phyloP scores from a whole-genome alignment of 1,140 invertebrate species.

The Nasonia giraulti region DNA sequence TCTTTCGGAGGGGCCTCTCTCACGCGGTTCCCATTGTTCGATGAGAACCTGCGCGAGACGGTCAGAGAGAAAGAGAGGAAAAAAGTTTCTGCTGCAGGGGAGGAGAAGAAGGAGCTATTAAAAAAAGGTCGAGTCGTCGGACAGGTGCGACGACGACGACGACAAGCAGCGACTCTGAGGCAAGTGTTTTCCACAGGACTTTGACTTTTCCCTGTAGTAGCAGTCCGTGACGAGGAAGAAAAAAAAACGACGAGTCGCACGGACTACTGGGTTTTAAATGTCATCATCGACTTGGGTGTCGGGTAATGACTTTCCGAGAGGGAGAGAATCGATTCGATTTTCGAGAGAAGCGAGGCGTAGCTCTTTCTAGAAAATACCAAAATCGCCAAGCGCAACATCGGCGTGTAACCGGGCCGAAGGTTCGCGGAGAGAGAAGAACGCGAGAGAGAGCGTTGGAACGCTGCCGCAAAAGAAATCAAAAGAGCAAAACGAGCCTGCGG shows the following conservation, averaged over 20 bases:
- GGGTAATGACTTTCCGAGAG: too few species aligned
- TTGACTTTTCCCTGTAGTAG: slow-evolving; percentile 4
- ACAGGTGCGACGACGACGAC: slow-evolving; percentile 25
- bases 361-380: slow-evolving; percentile 1
- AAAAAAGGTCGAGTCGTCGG: slow-evolving; percentile 16
- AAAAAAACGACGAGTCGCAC: background rate
- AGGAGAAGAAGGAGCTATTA: slow-evolving; percentile 16
- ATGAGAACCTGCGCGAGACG: background rate
- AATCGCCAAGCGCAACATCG: background rate
- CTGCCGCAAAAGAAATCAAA: slow-evolving; percentile 13
- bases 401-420: background rate
- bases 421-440: background rate
- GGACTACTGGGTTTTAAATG: background rate
- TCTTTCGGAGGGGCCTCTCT: background rate
- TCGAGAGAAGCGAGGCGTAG: background rate
- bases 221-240: background rate
- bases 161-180: too few species aligned
- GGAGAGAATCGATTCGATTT: background rate
- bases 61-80: background rate
- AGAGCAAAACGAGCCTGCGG: background rate
- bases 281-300: background rate
- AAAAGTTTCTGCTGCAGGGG: background rate
- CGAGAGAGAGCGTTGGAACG: background rate
- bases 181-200: slow-evolving; percentile 23
- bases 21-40: slow-evolving; percentile 23